Conservation (phyloP, 2,113 vertebrate genomes). For the Brachypodius melanocephalos region DNA sequence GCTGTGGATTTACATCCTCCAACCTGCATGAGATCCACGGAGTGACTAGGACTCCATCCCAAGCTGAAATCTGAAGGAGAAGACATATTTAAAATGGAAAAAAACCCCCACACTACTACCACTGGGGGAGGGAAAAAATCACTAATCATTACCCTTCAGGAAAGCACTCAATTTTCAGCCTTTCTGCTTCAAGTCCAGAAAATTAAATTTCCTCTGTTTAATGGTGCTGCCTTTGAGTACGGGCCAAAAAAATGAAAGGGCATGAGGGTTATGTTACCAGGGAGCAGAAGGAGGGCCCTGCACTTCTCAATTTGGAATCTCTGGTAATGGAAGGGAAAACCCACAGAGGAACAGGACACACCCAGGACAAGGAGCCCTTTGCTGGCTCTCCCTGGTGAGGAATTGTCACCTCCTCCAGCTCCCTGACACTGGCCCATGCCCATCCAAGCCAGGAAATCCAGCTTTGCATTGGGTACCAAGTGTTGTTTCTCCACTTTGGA, state of each 20-base stretch:
- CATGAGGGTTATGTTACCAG: background rate
- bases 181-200: background rate
- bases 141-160: background rate
- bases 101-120: background rate
- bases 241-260: background rate
- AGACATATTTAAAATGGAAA: background rate
- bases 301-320: background rate
- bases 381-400: background rate
- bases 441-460: rapidly evolving
- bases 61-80: background rate
- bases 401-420: background rate
- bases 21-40: background rate
- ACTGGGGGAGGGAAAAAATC: background rate
- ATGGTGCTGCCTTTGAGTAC: background rate
- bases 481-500: background rate
- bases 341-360: rapidly evolving
- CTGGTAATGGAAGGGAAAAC: rapidly evolving
- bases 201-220: background rate
- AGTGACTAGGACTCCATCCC: background rate
- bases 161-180: background rate
- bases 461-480: background rate
- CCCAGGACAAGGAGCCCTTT: background rate
- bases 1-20: background rate
- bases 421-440: background rate
- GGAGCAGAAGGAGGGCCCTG: background rate